These are phyloP conservation scores for Furnarius figulus DNA, from an alignment of 2,113 vertebrate genomes.

Conservation along the genomic window DNA sequence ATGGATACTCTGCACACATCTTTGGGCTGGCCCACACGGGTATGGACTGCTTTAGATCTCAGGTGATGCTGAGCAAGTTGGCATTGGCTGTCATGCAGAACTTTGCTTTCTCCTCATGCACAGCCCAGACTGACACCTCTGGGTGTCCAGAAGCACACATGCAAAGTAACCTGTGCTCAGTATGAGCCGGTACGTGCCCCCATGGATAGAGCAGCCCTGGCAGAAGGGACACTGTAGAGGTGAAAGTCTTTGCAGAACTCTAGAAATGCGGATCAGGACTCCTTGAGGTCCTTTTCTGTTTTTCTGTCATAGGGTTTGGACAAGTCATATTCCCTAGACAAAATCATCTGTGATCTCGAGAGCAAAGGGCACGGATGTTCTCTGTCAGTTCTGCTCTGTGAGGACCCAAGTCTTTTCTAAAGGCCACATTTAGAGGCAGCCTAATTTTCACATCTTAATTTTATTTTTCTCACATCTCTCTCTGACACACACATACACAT, in stretches of 20 bases:
- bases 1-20: background rate
- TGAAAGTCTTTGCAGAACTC: background rate
- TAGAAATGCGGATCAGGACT: background rate
- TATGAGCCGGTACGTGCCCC: background rate
- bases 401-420: background rate
- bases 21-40: background rate
- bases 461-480: slow-evolving; percentile 68
- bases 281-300: background rate
- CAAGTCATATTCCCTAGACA: background rate
- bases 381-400: background rate
- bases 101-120: background rate
- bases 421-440: background rate
- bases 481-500: slow-evolving; percentile 71
- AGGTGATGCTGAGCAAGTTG: background rate
- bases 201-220: background rate
- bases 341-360: background rate
- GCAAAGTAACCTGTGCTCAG: background rate
- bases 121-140: rapidly evolving
- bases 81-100: background rate
- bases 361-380: background rate
- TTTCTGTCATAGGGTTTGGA: background rate
- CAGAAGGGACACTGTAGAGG: background rate
- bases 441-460: slow-evolving; percentile 61
- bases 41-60: background rate
- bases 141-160: rapidly evolving